Evolutionary conservation across 2,888 invertebrate species (phyloP).

Genomic region (Drosophila nr. fundita): DNA sequence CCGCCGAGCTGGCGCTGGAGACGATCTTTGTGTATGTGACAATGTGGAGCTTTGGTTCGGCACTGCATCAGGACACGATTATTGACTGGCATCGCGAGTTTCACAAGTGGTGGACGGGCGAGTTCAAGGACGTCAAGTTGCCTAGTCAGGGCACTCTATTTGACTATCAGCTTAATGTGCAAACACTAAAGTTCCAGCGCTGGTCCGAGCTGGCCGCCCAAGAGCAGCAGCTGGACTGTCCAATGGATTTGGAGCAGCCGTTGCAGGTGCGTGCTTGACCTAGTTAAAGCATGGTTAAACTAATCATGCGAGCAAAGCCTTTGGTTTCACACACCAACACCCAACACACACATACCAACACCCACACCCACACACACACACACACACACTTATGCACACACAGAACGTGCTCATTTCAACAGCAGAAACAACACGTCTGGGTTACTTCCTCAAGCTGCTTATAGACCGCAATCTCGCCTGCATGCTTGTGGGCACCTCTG

Average conservation of each 20-base stretch:
- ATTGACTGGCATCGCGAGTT: conserved; percentile 97
- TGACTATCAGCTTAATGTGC: conserved; percentile 94
- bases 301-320: conserved; percentile 55
- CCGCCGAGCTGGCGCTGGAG: conserved; percentile 88
- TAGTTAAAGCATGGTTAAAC: conserved; percentile 41
- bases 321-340: conserved; percentile 19
- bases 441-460: conserved; percentile 94
- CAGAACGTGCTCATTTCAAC: conserved; percentile 94
- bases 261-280: conserved; percentile 88
- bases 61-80: conserved; percentile 94
- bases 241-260: conserved; percentile 91
- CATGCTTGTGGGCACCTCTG: conserved; percentile 95
- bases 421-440: conserved; percentile 93
- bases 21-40: conserved; percentile 95
- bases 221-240: conserved; percentile 87
- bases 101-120: conserved; percentile 97
- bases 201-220: conserved; percentile 92
- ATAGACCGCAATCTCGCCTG: conserved; percentile 92
- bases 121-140: conserved; percentile 96
- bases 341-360: not conserved
- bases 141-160: conserved; percentile 94
- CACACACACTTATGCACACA: not conserved
- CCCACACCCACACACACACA: not conserved
- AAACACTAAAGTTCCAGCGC: conserved; percentile 92
- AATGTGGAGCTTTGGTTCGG: conserved; percentile 97